These are phyloP conservation scores for Polypedilum pembai DNA, from an alignment of 1,140 invertebrate species.

Conservation along the genomic window DNA sequence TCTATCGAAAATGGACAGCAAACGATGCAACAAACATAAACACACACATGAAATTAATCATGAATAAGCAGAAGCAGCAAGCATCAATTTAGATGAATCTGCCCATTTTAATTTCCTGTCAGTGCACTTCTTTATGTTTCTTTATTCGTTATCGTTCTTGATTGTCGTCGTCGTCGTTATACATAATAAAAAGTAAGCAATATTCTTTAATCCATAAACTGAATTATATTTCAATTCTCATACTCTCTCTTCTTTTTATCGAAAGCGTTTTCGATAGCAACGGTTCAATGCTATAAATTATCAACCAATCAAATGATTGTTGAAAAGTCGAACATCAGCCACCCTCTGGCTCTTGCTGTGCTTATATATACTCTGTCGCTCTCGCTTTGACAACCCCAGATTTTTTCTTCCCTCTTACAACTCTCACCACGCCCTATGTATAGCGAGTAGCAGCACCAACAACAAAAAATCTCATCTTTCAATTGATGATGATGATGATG, in stretches of 20 bases:
- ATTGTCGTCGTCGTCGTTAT: not conserved
- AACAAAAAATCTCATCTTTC: not conserved
- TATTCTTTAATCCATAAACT: not conserved
- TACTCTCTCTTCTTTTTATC: not conserved
- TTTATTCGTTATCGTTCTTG: too few species aligned
- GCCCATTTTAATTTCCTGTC: slow-evolving; percentile 16
- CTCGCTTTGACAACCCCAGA: slow-evolving; percentile 7
- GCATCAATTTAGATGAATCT: not conserved
- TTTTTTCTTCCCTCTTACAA: not conserved
- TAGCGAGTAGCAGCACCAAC: not conserved
- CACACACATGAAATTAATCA: not conserved
- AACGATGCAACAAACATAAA: not conserved
- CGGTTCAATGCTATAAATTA: slow-evolving; percentile 7
- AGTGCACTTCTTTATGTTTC: not conserved
- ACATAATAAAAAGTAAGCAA: not conserved
- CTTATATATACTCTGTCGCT: not conserved
- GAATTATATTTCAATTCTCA: not conserved
- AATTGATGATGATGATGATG: not conserved
- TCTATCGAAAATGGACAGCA: not conserved
- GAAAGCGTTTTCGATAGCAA: not conserved
- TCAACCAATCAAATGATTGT: slow-evolving; percentile 25
- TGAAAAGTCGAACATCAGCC: slow-evolving; percentile 15
- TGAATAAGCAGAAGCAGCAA: not conserved
- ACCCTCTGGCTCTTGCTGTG: not conserved
- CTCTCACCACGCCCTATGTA: slow-evolving; percentile 21